These are phyloP conservation scores for Dilophus febrilis DNA, from an alignment of 2,888 invertebrate species.

Conservation along the genomic window DNA sequence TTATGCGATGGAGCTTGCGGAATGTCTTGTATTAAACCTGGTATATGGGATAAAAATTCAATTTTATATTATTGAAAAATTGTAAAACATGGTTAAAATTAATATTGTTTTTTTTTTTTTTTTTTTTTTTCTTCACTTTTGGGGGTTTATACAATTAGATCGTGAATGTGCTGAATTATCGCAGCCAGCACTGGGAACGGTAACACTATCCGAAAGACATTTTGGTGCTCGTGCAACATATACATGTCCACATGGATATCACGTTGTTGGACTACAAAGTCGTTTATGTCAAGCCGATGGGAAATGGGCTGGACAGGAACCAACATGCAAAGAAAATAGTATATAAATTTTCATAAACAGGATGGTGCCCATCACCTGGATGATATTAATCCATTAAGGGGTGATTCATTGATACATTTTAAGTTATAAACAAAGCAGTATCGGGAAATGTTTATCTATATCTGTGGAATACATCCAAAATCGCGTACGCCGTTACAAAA, in stretches of 20 bases:
- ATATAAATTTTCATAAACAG: slow-evolving; percentile 13
- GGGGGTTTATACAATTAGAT: no score
- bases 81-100: background rate
- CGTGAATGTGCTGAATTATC: slow-evolving; percentile 71
- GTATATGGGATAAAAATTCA: no score
- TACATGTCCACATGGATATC: slow-evolving; percentile 75
- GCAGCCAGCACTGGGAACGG: slow-evolving; percentile 60
- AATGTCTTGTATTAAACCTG: slow-evolving; percentile 93
- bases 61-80: no score
- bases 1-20: slow-evolving; percentile 94
- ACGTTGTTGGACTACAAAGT: slow-evolving; percentile 63
- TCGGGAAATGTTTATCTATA: no score
- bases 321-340: slow-evolving; percentile 74
- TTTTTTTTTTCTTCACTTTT: no score
- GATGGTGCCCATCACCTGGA: no score
- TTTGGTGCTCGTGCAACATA: slow-evolving; percentile 71
- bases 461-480: no score
- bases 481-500: no score
- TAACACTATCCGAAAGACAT: slow-evolving; percentile 55
- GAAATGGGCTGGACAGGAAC: slow-evolving; percentile 69
- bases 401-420: no score
- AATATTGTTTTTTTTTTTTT: slow-evolving; percentile 1
- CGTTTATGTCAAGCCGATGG: slow-evolving; percentile 86
- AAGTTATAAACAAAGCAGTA: no score
- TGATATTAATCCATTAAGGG: no score